These are phyloP conservation scores for Copidosoma aretas DNA, from an alignment of 2,888 invertebrate genomes.

Conservation along the genomic window DNA sequence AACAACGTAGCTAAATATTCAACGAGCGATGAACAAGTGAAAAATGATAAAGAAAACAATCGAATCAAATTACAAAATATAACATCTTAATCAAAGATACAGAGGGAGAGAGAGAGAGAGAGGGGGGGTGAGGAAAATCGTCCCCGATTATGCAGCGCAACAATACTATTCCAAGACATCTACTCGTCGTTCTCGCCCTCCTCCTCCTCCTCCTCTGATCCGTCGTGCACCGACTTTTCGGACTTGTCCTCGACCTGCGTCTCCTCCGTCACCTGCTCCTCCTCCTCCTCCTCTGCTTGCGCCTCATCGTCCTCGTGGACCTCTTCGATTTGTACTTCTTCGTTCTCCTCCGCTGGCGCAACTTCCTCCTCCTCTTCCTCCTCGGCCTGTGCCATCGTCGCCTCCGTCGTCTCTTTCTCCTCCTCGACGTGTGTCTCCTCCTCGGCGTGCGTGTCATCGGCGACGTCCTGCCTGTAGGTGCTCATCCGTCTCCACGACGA, in stretches of 20 bases:
- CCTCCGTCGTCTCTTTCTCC: conserved; percentile 30
- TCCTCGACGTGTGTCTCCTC: conserved; percentile 33
- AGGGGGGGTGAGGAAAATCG: no score
- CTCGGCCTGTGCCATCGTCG: conserved; percentile 17
- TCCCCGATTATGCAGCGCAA: no score
- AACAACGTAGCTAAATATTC: conserved; percentile 12
- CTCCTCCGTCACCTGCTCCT: conserved; percentile 4
- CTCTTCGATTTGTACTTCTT: conserved; percentile 38
- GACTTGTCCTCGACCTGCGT: conserved; percentile 8
- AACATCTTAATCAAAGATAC: conserved; percentile 18
- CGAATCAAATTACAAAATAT: conserved; percentile 13
- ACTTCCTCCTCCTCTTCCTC: conserved; percentile 30
- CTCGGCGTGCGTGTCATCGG: neutral
- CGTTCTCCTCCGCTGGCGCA: conserved; percentile 3
- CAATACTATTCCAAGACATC: no score
- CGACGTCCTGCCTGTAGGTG: conserved; percentile 4
- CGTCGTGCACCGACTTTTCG: conserved; percentile 4
- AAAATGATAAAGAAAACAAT: conserved; percentile 33
- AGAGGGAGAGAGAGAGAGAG: conserved; percentile 11
- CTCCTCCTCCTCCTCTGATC: no score
- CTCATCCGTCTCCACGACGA: neutral
- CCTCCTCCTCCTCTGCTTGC: conserved; percentile 34
- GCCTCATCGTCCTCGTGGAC: conserved; percentile 32
- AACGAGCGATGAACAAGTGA: conserved; percentile 37
- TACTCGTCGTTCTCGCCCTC: conserved; percentile 10